Evolutionary conservation across 2,888 invertebrate species (phyloP).

Genomic region (Argynnis bischoffii): DNA sequence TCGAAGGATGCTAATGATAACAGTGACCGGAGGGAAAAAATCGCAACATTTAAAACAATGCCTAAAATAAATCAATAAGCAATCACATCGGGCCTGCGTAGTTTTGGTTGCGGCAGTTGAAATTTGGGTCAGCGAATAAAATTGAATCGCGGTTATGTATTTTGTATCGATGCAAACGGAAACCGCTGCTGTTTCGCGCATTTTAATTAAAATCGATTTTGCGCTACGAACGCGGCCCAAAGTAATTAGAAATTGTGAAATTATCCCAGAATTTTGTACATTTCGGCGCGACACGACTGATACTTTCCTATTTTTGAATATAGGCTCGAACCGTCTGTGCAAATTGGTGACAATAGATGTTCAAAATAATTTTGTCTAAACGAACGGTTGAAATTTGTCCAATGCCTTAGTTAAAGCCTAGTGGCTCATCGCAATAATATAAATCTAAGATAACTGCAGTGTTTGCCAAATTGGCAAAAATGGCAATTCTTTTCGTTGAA

Average conservation of each 20-base stretch:
- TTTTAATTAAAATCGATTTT: constrained; percentile 39
- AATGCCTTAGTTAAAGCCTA: too few relatives aligned
- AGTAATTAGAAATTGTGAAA: constrained; percentile 34
- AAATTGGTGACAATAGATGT: too few relatives aligned
- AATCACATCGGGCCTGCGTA: constrained; percentile 64
- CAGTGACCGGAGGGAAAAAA: constrained; percentile 23
- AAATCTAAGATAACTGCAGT: too few relatives aligned
- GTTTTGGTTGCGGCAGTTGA: constrained; percentile 55
- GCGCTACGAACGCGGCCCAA: constrained; percentile 28
- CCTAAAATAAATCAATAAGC: constrained; percentile 67
- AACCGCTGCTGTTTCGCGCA: constrained; percentile 30
- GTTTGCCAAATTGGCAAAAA: neutral
- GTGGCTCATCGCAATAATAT: neutral
- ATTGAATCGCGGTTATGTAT: constrained; percentile 48
- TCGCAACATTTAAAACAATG: constrained; percentile 43
- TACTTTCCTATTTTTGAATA: too few relatives aligned
- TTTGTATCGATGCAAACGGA: constrained; percentile 40
- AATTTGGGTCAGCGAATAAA: constrained; percentile 64
- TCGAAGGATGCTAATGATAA: neutral
- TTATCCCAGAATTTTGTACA: constrained; percentile 13
- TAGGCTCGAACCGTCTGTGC: too few relatives aligned
- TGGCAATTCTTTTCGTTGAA: neutral
- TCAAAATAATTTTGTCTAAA: too few relatives aligned
- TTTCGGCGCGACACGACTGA: neutral
- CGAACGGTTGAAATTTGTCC: too few relatives aligned